Evolutionary conservation across 2,113 vertebrate species (phyloP), one percentile per base, ranked within the genome.

Genomic region (Cephalopterus ornatus): DNA sequence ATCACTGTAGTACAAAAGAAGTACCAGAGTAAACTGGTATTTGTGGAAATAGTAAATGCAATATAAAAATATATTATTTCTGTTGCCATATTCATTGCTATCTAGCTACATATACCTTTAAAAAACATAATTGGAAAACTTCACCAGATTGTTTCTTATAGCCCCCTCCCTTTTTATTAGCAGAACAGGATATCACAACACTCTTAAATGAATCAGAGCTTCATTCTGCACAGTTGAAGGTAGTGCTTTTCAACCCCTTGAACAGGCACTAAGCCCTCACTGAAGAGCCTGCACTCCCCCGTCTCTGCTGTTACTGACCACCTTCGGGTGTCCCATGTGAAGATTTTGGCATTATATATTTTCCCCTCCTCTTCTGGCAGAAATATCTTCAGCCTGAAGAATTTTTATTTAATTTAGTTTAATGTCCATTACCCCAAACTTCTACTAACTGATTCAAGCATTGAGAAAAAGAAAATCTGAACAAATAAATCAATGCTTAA

Each of bases 191-290:
- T 52, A 8, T 68, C 81, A 26, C 15, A 71, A 37, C 5, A 27
- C 30, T 20, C 12, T 61, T 85, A 58, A 14, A 33, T 66, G 46
- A 61, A n/a, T 53, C 18, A 49, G 63, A 53, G 5, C 12, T 67
- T 76, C 14, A 30, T 7, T 32, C 55, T 58, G 52, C 16, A 30
- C 8, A 22, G 10, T 2, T 53, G 32, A 56, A 78, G 18, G 33
- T 12, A 7, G 8, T 44, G 14, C 9, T 67, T 88, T 72, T 39
- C 21, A 59, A 21, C 32, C 6, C 20, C 46, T 55, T 65, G 16
- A n/a, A 50, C 0, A 2, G 26, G 17, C 2, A 3, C 11, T 27
- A 41, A 8, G 6, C 5, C 3, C 5, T 15, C 7, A 2, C 10
- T 49, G 13, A 46, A 74, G 5, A 55, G 16, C 17, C 11, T 75